Conservation (phyloP, 2,888 invertebrate species). For the Pyralis farinalis region DNA sequence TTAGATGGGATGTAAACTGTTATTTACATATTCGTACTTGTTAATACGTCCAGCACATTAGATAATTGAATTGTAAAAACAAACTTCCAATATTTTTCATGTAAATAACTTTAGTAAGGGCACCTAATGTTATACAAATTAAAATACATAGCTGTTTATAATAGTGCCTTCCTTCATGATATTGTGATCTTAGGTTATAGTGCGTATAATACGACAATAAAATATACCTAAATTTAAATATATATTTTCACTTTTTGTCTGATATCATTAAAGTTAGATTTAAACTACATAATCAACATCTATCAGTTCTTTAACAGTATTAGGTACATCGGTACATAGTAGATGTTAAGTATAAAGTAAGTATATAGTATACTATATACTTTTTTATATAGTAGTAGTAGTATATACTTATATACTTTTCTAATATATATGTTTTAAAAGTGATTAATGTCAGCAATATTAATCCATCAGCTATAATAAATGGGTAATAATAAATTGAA, state of each 20-base stretch:
- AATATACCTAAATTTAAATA: conserved; percentile 12
- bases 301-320: too few relatives aligned
- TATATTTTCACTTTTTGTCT: conserved; percentile 2
- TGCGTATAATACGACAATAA: conserved; percentile 37
- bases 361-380: too few relatives aligned
- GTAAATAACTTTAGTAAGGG: conserved; percentile 33
- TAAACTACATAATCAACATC: too few relatives aligned
- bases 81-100: conserved; percentile 1
- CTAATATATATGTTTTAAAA: too few relatives aligned
- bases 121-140: conserved; percentile 47
- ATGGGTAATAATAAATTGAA: background rate
- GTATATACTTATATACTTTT: too few relatives aligned
- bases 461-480: background rate
- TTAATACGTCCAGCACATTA: conserved; percentile 7
- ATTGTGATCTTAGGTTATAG: conserved; percentile 62
- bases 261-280: too few relatives aligned
- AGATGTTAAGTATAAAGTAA: too few relatives aligned
- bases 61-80: conserved; percentile 6
- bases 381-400: too few relatives aligned
- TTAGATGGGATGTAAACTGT: conserved; percentile 1
- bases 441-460: too few relatives aligned
- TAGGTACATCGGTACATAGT: too few relatives aligned
- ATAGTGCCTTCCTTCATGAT: conserved; percentile 60
- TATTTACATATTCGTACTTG: conserved; percentile 2
- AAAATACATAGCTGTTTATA: conserved; percentile 25